A percentile compares a stretch with the other conserved stretches of the same genome.
Conservation (phyloP, 2,888 invertebrate species). For the Megaustenia siamemsis region DNA sequence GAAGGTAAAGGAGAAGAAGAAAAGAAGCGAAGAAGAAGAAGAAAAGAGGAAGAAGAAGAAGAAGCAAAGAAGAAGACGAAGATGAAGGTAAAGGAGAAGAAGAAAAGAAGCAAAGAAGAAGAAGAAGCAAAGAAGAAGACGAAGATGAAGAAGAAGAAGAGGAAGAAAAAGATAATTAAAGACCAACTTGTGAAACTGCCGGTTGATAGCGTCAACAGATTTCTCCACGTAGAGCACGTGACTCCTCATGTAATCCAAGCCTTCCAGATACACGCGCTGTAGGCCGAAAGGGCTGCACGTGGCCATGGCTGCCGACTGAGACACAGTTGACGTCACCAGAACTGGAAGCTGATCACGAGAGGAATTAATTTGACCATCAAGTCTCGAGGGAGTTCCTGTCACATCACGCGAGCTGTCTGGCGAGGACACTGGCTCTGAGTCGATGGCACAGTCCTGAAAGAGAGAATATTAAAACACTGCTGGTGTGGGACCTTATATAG, state of each 20-base stretch:
- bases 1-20: too few species aligned
- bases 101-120: too few species aligned
- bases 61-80: too few species aligned
- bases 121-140: too few species aligned
- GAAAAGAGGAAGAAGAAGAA: too few species aligned
- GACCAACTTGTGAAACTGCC: constrained; percentile 65
- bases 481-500: too few species aligned
- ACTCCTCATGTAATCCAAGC: constrained; percentile 72
- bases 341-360: constrained; percentile 16
- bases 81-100: too few species aligned
- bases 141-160: too few species aligned
- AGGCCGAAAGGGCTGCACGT: constrained; percentile 61
- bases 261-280: constrained; percentile 73
- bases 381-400: neutral
- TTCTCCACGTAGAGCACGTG: constrained; percentile 69
- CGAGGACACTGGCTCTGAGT: neutral
- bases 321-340: neutral
- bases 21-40: too few species aligned
- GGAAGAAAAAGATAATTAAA: too few species aligned
- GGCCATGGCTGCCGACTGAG: constrained; percentile 20
- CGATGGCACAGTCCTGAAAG: neutral
- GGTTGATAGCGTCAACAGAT: constrained; percentile 66
- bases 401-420: neutral
- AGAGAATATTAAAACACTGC: neutral
- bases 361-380: neutral